Percentiles rank a stretch among this genome's conserved stretches.
phyloP scores from a whole-genome alignment of 2,113 vertebrate genomes.

The Grammomys dolichurus region DNA sequence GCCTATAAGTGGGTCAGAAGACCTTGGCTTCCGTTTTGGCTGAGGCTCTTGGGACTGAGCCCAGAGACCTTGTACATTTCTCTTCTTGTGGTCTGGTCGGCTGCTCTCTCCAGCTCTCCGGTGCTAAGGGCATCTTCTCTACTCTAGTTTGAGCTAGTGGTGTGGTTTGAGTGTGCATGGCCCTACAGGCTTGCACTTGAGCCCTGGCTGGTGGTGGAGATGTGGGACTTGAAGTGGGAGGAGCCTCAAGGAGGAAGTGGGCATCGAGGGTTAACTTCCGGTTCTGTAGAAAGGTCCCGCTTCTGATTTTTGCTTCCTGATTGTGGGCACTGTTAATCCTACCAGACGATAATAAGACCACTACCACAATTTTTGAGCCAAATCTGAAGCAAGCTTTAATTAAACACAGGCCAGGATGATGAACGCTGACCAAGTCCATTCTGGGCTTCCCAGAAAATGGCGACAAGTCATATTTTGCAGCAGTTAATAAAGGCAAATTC shows the following conservation, averaged over 20 bases:
- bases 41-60: constrained; percentile 19
- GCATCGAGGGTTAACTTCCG: not conserved
- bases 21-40: constrained; percentile 67
- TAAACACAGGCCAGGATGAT: not conserved
- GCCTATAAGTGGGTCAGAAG: not conserved
- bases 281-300: not conserved
- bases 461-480: not conserved
- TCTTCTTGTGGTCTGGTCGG: not conserved
- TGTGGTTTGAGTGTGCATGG: not conserved
- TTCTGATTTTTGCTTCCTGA: not conserved
- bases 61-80: constrained; percentile 38
- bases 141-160: not conserved
- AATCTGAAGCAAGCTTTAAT: not conserved
- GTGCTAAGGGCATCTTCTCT: not conserved
- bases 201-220: too few species aligned
- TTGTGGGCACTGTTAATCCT: not conserved
- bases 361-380: not conserved
- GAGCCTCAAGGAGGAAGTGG: not conserved
- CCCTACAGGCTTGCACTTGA: not conserved
- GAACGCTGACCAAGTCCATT: not conserved
- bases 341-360: not conserved
- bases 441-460: not conserved
- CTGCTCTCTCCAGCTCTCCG: not conserved
- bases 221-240: not conserved
- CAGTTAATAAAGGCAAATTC: not conserved